A percentile compares a stretch with the other conserved stretches of the same genome.
phyloP scores from a whole-genome alignment of 2,888 invertebrate genomes.

The Drosophila hawaiiensis region DNA sequence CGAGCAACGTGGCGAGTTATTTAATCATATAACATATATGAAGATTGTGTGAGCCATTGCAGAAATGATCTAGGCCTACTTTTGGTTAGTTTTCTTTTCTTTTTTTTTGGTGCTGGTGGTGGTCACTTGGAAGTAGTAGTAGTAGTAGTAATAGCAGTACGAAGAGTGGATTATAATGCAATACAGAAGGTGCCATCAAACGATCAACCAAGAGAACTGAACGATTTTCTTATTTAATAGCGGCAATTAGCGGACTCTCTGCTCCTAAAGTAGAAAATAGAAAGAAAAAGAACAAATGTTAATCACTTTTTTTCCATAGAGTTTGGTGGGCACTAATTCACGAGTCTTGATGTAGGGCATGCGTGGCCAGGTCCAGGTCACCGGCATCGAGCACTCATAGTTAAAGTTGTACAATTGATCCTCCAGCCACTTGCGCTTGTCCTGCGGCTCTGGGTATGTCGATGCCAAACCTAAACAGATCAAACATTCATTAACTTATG shows the following conservation, averaged over 20 bases:
- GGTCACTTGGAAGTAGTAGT: slow-evolving; percentile 57
- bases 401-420: slow-evolving; percentile 92
- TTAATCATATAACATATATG: slow-evolving; percentile 32
- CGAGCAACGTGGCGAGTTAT: slow-evolving; percentile 31
- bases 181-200: slow-evolving; percentile 74
- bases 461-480: slow-evolving; percentile 90
- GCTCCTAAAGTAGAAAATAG: slow-evolving; percentile 67
- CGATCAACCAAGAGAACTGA: slow-evolving; percentile 56
- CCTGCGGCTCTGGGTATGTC: slow-evolving; percentile 93
- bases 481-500: not conserved
- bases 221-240: slow-evolving; percentile 73
- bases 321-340: slow-evolving; percentile 82
- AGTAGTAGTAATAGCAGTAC: slow-evolving; percentile 51
- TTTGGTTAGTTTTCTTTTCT: slow-evolving; percentile 59
- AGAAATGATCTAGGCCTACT: slow-evolving; percentile 41
- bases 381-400: slow-evolving; percentile 92
- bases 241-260: slow-evolving; percentile 82
- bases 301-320: slow-evolving; percentile 81
- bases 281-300: slow-evolving; percentile 60
- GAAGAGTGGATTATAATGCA: slow-evolving; percentile 74
- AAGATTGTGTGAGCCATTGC: slow-evolving; percentile 45
- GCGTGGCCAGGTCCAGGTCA: slow-evolving; percentile 88
- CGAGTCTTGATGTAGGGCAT: slow-evolving; percentile 84
- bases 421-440: slow-evolving; percentile 90
- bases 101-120: slow-evolving; percentile 65